Conservation (phyloP, 2,888 invertebrate species). For the Furcula furcula region DNA sequence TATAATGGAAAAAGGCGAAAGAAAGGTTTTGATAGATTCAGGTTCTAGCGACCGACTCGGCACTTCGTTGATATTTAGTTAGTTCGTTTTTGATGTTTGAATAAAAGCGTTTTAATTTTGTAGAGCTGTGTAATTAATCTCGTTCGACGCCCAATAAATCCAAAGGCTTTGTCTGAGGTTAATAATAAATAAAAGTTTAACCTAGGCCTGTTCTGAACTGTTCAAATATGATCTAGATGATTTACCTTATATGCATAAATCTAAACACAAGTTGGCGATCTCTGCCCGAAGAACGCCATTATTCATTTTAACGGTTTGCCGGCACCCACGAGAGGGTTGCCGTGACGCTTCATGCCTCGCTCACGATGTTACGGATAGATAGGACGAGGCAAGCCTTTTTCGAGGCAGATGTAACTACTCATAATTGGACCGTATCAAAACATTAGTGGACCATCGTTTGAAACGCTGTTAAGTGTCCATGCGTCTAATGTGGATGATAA, state of each 20-base stretch:
- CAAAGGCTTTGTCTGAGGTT: no score
- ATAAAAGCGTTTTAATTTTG: no score
- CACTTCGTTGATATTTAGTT: no score
- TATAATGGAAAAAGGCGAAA: no score
- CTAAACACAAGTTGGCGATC: conserved; percentile 34
- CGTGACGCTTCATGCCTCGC: conserved; percentile 57
- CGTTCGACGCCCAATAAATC: no score
- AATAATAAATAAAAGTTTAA: no score
- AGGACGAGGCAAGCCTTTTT: conserved; percentile 52
- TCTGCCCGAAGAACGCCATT: conserved; percentile 53
- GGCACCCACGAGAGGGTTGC: conserved; percentile 70
- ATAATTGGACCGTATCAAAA: conserved; percentile 80
- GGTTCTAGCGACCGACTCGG: no score
- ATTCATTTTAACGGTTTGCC: conserved; percentile 77
- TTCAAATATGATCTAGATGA: no score
- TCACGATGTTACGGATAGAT: conserved; percentile 67
- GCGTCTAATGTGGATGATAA: background rate
- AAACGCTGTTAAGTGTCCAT: conserved; percentile 5
- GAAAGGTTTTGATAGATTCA: no score
- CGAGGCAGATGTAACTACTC: conserved; percentile 66
- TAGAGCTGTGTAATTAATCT: no score
- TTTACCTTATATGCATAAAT: background rate
- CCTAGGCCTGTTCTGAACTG: no score
- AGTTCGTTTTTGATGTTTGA: no score
- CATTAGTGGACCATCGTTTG: conserved; percentile 51